Base-by-base conservation (phyloP, 2,797 vertebrate genomes). In the Pseudochromis fuscus region DNA sequence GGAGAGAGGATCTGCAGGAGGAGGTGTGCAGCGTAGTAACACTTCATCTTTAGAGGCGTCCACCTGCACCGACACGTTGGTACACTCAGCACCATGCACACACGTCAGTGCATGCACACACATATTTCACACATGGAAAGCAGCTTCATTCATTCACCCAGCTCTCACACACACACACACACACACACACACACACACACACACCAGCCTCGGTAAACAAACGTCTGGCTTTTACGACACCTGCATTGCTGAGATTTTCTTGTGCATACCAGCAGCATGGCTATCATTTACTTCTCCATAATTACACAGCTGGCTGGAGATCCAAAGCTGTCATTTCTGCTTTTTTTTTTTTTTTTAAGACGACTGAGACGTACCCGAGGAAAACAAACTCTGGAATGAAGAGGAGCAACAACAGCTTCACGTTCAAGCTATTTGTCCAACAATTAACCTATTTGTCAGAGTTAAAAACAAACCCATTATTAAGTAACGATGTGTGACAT, bases 191-290 rank as follows among this genome's bases (percentile, higher is more conserved):
- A 48, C 3, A 16, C 30, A 30, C 1, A 9, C 33, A 9, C 30
- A 21, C 52, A 40, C 4, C 13, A 6, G 24, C 40, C 40, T 63
- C 4, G 19, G 63, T 76, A 75, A 83, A 85, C 83, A 83, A 52
- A 79, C 33, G 16, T 59, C 15, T 11, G 25, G 68, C 42, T 73
- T 81, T 79, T 50, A 64, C 6, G 33, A 67, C 72, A 67, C 65
- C 78, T 71, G 82, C 83, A 85, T 89, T 60, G 72, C 81, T 84
- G 83, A 87, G 72, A 90, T 88, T 83, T 75, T 50, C 48, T 5
- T 19, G 33, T 49, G 19, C 85, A 73, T 74, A 53, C 61, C 78
- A 40, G 65, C 72, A 75, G 62, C 73, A 53, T 6, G 19, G 62
- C 59, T 87, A 70, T 88, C 75, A 87, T 86, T 68, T 83, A 73